Conservation (phyloP, 2,797 vertebrate species). For the Ceryle rudis region DNA sequence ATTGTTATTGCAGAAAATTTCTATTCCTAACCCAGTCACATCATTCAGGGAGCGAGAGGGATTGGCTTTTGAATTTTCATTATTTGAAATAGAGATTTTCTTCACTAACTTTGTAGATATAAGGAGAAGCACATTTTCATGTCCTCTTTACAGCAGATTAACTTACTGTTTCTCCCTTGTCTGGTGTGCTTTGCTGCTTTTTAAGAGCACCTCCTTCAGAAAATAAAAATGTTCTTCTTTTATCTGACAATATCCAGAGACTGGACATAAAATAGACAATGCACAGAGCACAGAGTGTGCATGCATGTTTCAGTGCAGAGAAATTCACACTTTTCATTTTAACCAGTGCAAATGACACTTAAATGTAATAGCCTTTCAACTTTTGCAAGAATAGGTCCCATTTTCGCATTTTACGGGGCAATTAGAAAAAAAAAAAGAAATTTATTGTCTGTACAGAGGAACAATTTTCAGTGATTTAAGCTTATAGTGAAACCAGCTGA, state of each 20-base stretch:
- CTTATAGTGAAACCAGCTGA: conserved; percentile 3
- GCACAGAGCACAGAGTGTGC: neutral
- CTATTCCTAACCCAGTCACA: neutral
- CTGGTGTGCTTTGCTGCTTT: conserved; percentile 6
- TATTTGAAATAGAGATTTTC: neutral
- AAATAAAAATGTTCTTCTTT: conserved; percentile 13
- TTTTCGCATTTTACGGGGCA: neutral
- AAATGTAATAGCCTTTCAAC: conserved; percentile 16
- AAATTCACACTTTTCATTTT: conserved; percentile 45
- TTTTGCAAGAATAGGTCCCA: neutral
- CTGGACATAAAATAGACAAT: conserved; percentile 23
- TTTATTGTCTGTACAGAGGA: conserved; percentile 6
- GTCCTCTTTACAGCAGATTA: neutral
- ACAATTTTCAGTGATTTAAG: conserved; percentile 5
- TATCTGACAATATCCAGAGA: conserved; percentile 38
- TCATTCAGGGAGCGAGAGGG: neutral
- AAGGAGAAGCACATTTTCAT: neutral
- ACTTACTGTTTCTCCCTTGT: neutral
- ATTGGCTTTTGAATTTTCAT: neutral
- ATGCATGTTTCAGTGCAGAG: neutral
- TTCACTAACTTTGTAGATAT: neutral
- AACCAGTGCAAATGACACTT: neutral
- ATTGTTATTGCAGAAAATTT: neutral
- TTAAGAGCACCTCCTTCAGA: conserved; percentile 17
- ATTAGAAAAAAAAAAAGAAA: neutral